Evolutionary conservation across 2,797 vertebrate genomes (phyloP), one percentile per base, ranked within the genome.

Genomic region (Leptoclinus maculatus): DNA sequence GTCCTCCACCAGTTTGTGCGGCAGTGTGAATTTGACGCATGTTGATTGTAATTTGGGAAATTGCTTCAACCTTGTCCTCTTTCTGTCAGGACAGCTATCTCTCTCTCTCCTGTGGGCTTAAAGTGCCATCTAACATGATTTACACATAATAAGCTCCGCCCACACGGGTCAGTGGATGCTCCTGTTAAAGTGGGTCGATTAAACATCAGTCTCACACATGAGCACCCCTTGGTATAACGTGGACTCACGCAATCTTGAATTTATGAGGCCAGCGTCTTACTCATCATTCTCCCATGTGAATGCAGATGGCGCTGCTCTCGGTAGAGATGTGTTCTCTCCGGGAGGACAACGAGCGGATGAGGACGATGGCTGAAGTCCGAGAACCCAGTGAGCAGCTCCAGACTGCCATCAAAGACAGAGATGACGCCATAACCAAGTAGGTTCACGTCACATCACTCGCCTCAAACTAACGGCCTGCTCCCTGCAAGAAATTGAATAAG

Each of bases 401-500:
- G 93, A 99, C 96, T 58, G 98, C 98, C 23, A 97, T 99, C 92
- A 93, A 95, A 93, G 98, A 99, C 94, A 86, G 98, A 79, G 98
- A 99, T 0, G 97, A 99, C 27, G 98, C 98, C 87, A 99, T 99
- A 43, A 95, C 97, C 80, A 99, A 98, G 98, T 99, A 95, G 4
- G 89, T 65, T 47, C 36, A 39, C 6, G 21, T 47, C 36, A 39
- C 8, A 23, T 27, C 2, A 25, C 29, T 16, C 6, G 49, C 14
- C 29, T 59, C 13, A 7, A 34, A 34, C 32, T 34, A 34, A 34
- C 32, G 32, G 32, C 32, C 32, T 7, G 32, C 32, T 34, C 32
- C 32, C 32, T 7, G 32, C 29, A 32, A 32, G 29, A 32, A 5
- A 32, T 32, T 32, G 29, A 32, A 32, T 32, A 32, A 5, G 29